A percentile compares a stretch with the other conserved stretches of the same genome.
These are phyloP conservation scores for Eucidaris tribuloides DNA, from an alignment of 35 echinoderm and acorn worm genomes.

Conservation along the genomic window DNA sequence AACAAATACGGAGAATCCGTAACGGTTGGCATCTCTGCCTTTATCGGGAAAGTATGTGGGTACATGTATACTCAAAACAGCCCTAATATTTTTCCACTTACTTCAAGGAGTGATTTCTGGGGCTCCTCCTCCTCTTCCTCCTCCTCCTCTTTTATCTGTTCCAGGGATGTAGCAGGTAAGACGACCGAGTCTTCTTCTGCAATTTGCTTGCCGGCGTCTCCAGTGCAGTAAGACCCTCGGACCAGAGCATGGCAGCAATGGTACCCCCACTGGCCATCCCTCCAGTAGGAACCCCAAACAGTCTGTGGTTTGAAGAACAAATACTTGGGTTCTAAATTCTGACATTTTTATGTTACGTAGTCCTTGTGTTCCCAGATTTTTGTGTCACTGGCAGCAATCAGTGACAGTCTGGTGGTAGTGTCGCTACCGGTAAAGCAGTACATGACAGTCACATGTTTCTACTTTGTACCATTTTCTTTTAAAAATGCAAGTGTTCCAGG, in stretches of 20 bases:
- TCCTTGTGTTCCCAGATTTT: too few relatives aligned
- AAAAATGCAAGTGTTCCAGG: too few relatives aligned
- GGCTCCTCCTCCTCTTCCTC: slow-evolving; percentile 50
- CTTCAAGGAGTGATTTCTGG: slow-evolving; percentile 82
- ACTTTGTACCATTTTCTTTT: too few relatives aligned
- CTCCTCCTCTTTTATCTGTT: background rate
- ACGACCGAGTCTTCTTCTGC: background rate
- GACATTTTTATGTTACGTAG: too few relatives aligned
- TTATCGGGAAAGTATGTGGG: background rate
- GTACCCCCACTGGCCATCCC: slow-evolving; percentile 83
- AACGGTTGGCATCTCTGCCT: too few relatives aligned
- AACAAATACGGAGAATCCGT: too few relatives aligned
- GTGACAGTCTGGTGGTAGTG: too few relatives aligned
- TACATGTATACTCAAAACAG: background rate
- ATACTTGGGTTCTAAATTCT: too few relatives aligned
- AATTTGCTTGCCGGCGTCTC: slow-evolving; percentile 60
- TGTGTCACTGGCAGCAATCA: too few relatives aligned
- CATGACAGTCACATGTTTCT: too few relatives aligned
- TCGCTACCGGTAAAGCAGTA: too few relatives aligned
- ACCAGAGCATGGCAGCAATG: slow-evolving; percentile 88
- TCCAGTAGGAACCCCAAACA: slow-evolving; percentile 98
- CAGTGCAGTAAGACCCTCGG: slow-evolving; percentile 84
- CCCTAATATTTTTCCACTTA: background rate
- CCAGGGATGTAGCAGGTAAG: background rate
- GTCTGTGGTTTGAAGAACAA: too few relatives aligned